Conservation (phyloP, 2,888 invertebrate genomes). For the Hemaris fuciformis region DNA sequence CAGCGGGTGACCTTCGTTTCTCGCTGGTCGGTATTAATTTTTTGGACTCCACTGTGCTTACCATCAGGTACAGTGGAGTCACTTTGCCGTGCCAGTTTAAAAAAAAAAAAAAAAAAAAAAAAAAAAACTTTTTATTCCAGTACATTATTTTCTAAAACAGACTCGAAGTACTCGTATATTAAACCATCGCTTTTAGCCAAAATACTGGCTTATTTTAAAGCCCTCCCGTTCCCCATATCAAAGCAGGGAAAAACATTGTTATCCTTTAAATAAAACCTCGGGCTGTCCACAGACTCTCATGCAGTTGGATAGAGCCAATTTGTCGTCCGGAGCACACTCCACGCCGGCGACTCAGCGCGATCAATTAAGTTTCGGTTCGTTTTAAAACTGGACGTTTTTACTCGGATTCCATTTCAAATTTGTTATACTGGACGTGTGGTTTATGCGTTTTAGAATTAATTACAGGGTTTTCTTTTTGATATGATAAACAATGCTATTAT, state of each 20-base stretch:
- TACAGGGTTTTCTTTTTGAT: neutral
- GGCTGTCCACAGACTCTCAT: neutral
- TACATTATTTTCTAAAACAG: neutral
- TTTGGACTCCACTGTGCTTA: no score
- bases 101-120: no score
- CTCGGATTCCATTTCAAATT: neutral
- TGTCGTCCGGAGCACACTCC: conserved; percentile 14
- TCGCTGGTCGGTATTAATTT: no score
- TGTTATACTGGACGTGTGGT: neutral
- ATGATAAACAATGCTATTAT: no score
- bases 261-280: neutral
- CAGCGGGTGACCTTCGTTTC: no score
- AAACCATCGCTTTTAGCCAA: neutral
- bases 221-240: neutral
- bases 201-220: neutral
- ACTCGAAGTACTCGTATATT: neutral
- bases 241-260: conserved; percentile 2
- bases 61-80: no score
- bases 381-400: neutral
- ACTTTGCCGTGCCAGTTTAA: no score
- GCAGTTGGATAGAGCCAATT: conserved; percentile 17
- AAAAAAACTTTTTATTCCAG: neutral
- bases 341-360: conserved; percentile 15
- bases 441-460: neutral
- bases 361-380: conserved; percentile 17